A percentile compares a stretch with the other conserved stretches of the same genome.
These are phyloP conservation scores for Limnephilus auricula DNA, from an alignment of 2,888 invertebrate species.

Conservation along the genomic window DNA sequence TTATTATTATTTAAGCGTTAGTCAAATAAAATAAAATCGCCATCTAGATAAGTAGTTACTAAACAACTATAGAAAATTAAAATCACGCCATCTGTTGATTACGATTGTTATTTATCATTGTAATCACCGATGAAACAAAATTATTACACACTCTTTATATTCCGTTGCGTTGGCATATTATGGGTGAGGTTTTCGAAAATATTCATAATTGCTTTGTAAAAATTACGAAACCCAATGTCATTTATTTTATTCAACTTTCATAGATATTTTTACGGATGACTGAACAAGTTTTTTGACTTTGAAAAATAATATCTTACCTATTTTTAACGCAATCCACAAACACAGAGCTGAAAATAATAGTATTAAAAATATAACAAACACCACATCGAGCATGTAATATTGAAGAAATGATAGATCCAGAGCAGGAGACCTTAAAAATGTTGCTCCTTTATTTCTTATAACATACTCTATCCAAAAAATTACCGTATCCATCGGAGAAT, in stretches of 20 bases:
- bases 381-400: slow-evolving; percentile 72
- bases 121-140: not conserved
- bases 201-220: not conserved
- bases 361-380: not conserved
- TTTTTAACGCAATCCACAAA: not conserved
- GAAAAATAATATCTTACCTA: not conserved
- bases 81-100: not conserved
- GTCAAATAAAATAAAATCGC: not conserved
- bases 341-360: not conserved
- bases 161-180: too few relatives aligned
- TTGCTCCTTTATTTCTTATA: slow-evolving; percentile 67
- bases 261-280: not conserved
- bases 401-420: slow-evolving; percentile 72
- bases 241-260: not conserved
- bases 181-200: too few relatives aligned
- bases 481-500: slow-evolving; percentile 62
- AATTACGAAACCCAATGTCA: not conserved
- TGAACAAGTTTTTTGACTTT: not conserved
- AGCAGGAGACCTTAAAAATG: slow-evolving; percentile 68
- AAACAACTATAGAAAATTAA: not conserved
- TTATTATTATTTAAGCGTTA: too few relatives aligned
- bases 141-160: not conserved
- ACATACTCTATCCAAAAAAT: slow-evolving; percentile 68
- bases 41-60: not conserved
- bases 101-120: not conserved